Base-by-base conservation (phyloP, 2,888 invertebrate species). In the Bruchidius siliquastri region DNA sequence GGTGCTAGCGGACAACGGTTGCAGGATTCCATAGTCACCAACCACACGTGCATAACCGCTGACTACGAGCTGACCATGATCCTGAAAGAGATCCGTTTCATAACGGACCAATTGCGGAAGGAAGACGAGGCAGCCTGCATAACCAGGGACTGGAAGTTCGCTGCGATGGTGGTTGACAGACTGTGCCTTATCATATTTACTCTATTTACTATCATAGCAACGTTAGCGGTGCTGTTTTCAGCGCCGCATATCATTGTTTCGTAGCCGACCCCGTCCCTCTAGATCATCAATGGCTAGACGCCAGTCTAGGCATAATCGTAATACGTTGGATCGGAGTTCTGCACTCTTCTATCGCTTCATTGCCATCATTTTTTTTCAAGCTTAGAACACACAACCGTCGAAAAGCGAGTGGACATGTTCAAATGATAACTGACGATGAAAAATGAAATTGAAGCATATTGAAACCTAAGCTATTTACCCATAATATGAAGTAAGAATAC, bases 151-250 rank as follows among this genome's bases (percentile, higher is more conserved):
- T 98, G 98, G 98, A 97, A 97, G 91, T 98, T 98, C 90, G 98
- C 98, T 88, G 98, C 98, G 89, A 97, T 98, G 96, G 98, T 98
- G 90, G 96, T 98, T 90, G 98, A 98, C 93, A 94, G 98, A 92
- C 93, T 98, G 92, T 98, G 98, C 94, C 95, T 98, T 93, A 96
- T 97, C 92, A 94, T 97, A 91, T 98, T 98, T 93, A 96, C 97
- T 90, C 92, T 96, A 90, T 97, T 97, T 93, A 97, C 97, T 90
- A 95, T 96, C 91, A 93, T 96, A 89, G 96, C 96, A 89, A 96
- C 97, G 88, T 93, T 96, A 90, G 96, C 96, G 90, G 96, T 97
- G 91, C 93, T 97, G 88, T 93, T 96, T 90, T 95, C 96, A 88
- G 97, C 97, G 88, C 97, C 97, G 85, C 96, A 97, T 91, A 95